Percentiles rank a stretch among this genome's conserved stretches.
These are phyloP conservation scores for Euura lappo DNA, from an alignment of 1,140 invertebrate genomes.

Conservation along the genomic window DNA sequence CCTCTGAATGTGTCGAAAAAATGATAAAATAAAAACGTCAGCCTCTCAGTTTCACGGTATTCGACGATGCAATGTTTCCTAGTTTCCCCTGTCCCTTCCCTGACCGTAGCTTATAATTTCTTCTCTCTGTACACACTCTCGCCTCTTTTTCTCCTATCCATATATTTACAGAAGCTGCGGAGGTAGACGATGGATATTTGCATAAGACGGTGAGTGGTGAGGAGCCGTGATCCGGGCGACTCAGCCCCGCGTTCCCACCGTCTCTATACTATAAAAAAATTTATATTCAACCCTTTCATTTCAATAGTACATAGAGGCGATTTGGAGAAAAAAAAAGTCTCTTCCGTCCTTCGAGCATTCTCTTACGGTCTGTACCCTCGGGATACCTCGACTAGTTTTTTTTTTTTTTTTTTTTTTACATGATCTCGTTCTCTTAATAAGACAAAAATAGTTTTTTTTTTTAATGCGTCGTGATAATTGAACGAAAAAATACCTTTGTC, in stretches of 20 bases:
- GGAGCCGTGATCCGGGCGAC: neutral
- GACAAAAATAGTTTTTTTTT: neutral
- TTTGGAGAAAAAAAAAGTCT: neutral
- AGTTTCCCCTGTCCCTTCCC: neutral
- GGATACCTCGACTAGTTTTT: neutral
- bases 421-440: no score
- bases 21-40: no score
- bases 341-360: neutral
- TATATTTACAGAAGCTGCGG: neutral
- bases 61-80: neutral
- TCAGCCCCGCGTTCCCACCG: neutral
- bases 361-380: neutral
- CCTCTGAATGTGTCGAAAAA: no score
- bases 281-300: neutral
- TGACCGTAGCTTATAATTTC: neutral
- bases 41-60: slow-evolving; percentile 22
- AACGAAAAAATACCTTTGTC: no score
- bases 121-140: no score
- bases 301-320: neutral
- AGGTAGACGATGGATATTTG: neutral
- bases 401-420: neutral
- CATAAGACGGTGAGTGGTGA: neutral
- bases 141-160: neutral
- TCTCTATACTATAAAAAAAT: neutral
- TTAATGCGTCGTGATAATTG: neutral